Base-by-base conservation (phyloP, 2,113 vertebrate genomes). In the Tympanuchus pallidicinctus region DNA sequence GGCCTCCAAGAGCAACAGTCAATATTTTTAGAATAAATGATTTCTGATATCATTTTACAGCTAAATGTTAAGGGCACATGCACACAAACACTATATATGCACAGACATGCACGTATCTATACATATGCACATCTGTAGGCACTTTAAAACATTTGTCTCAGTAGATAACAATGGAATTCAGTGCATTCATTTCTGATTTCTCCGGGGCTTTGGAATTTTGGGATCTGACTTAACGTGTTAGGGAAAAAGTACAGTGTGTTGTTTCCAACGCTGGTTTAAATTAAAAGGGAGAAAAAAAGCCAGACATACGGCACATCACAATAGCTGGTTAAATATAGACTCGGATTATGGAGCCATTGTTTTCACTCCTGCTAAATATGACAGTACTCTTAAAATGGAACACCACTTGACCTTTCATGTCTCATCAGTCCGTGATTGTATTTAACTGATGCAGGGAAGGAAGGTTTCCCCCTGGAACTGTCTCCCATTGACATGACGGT, bases 281-380 rank as follows among this genome's bases (percentile, higher is more conserved):
- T 71, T 59, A 88, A 95, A 90, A 73, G 13, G 13, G 65, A 82
- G 42, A 77, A 57, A 32, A 76, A 69, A 71, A 60, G 61, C 77
- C 79, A 76, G 56, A 40, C 61, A 67, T 34, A 52, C 61, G 70
- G 90, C 89, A 91, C 80, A 95, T 92, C 95, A 93, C 67, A 69
- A 90, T 66, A 91, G 93, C 59, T 60, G 83, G 97, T 97, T 98
- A 98, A 98, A 98, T 98, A 98, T 98, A 98, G 97, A 34, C 88
- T 43, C 30, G 96, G 97, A 97, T 97, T 98, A 97, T 89, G 90
- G 92, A 93, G 96, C 92, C 96, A 97, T 98, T 98, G 97, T 98
- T 97, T 97, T 97, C 93, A 94, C 93, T 94, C 94, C 89, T 97
- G 94, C 97, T 96, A 96, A 97, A 97, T 98, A 97, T 98, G 97